Evolutionary conservation across 92 coral and sea anemone genomes (phyloP).

Genomic region (Epizoanthus illoricatus): DNA sequence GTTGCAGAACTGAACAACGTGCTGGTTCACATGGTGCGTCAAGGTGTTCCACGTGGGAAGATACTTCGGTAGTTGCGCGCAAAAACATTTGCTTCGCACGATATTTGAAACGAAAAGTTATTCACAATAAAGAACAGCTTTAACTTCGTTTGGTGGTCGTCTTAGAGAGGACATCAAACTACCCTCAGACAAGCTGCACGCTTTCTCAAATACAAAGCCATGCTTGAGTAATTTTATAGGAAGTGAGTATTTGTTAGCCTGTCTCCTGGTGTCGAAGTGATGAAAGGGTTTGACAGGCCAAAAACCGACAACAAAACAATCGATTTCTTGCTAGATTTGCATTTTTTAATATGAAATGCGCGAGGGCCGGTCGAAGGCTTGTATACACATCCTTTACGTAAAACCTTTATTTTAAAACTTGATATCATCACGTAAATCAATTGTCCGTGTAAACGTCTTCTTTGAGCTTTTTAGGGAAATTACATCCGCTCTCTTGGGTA

Average conservation of each 20-base stretch:
- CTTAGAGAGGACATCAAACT: neutral
- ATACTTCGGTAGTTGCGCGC: slow-evolving; percentile 45
- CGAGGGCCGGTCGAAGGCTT: slow-evolving; percentile 17
- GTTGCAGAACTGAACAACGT: slow-evolving; percentile 62
- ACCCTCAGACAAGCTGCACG: neutral
- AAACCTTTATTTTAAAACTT: slow-evolving; percentile 7
- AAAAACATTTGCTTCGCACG: slow-evolving; percentile 27
- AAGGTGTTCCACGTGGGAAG: slow-evolving; percentile 93
- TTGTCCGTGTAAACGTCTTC: slow-evolving; percentile 36
- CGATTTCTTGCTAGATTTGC: neutral
- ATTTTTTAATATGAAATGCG: neutral
- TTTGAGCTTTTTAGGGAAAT: neutral
- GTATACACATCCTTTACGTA: slow-evolving; percentile 28
- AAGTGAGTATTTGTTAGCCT: slow-evolving; percentile 11
- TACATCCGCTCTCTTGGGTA: slow-evolving; percentile 34
- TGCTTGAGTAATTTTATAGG: slow-evolving; percentile 22
- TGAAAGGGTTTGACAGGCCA: slow-evolving; percentile 15
- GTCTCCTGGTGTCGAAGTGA: slow-evolving; percentile 29
- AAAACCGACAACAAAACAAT: slow-evolving; percentile 6
- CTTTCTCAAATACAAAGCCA: slow-evolving; percentile 2
- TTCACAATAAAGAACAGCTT: neutral
- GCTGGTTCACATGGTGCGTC: slow-evolving; percentile 92
- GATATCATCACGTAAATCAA: slow-evolving; percentile 31
- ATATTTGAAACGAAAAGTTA: slow-evolving; percentile 22
- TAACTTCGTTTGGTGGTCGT: neutral